Percentiles rank a stretch among this genome's conserved stretches.
Evolutionary conservation across 2,113 vertebrate genomes (phyloP).

Genomic region (Mungos mungo): DNA sequence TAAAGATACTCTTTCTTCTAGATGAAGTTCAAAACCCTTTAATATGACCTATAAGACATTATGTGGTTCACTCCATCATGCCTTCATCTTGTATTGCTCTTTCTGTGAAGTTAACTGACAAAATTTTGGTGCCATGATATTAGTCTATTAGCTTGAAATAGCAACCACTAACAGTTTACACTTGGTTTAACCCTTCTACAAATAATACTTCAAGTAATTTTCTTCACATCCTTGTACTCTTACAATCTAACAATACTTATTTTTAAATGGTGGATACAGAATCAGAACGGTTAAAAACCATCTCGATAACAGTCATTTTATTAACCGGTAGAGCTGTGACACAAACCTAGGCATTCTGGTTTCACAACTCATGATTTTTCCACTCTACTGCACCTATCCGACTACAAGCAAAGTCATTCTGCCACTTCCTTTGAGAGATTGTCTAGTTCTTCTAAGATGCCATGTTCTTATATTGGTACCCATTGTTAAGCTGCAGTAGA

Average conservation of each 20-base stretch:
- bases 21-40: background rate
- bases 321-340: background rate
- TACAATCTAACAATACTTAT: background rate
- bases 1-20: background rate
- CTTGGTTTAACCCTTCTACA: background rate
- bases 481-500: background rate
- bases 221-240: background rate
- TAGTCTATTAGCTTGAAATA: background rate
- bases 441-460: background rate
- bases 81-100: background rate
- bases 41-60: background rate
- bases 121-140: background rate
- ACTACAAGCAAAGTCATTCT: background rate
- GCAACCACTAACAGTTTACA: background rate
- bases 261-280: background rate
- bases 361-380: background rate
- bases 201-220: background rate
- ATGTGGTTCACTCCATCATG: background rate
- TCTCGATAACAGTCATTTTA: background rate
- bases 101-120: background rate
- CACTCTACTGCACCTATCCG: background rate
- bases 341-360: background rate
- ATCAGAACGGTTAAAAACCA: background rate
- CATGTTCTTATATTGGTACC: background rate
- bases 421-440: background rate